phyloP scores from a whole-genome alignment of 2,888 invertebrate species.

The Rugalucina vietnamica region DNA sequence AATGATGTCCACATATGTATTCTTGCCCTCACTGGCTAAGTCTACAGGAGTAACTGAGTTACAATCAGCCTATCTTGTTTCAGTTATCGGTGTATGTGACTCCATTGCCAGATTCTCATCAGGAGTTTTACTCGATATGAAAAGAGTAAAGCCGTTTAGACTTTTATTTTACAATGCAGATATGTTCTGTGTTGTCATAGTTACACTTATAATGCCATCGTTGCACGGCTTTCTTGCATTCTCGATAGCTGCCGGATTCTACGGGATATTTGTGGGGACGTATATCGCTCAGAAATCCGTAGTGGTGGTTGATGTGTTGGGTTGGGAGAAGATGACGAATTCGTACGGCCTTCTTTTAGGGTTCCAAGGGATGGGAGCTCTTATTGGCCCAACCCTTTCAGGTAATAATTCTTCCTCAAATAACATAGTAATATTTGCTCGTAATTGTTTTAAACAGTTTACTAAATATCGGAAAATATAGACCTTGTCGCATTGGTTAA shows the following conservation, averaged over 20 bases:
- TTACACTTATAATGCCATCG: slow-evolving; percentile 63
- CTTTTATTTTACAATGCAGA: slow-evolving; percentile 61
- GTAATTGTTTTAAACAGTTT: no score
- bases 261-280: slow-evolving; percentile 71
- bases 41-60: slow-evolving; percentile 62
- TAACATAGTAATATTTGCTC: no score
- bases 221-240: slow-evolving; percentile 58
- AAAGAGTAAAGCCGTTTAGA: slow-evolving; percentile 59
- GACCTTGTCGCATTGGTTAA: no score
- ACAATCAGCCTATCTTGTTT: slow-evolving; percentile 89
- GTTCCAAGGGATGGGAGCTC: slow-evolving; percentile 74
- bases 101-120: slow-evolving; percentile 92
- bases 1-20: slow-evolving; percentile 68
- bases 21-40: slow-evolving; percentile 69
- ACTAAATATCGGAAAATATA: no score
- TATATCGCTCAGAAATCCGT: slow-evolving; percentile 73
- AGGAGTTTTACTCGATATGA: slow-evolving; percentile 72
- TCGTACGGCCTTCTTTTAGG: slow-evolving; percentile 73
- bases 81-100: slow-evolving; percentile 95
- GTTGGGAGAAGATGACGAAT: slow-evolving; percentile 69
- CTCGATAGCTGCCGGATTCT: slow-evolving; percentile 61
- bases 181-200: slow-evolving; percentile 61
- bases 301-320: slow-evolving; percentile 73
- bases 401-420: no score
- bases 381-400: slow-evolving; percentile 74